Base-by-base conservation (phyloP, 2,113 vertebrate genomes). In the Phalacrocorax brasilianus region DNA sequence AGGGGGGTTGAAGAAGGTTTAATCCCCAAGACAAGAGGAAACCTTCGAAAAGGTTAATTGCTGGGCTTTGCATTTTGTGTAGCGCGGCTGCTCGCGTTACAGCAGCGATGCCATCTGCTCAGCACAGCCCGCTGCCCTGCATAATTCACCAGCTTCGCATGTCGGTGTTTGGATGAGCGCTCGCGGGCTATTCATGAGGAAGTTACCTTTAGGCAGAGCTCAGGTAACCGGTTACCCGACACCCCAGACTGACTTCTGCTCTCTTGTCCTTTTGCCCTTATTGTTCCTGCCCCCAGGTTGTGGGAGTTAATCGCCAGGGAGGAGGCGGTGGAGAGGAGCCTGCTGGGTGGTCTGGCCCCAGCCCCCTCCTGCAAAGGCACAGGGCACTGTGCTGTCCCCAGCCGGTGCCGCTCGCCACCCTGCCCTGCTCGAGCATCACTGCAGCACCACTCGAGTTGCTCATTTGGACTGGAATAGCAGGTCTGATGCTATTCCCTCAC, bases 111-210 rank as follows among this genome's bases (percentile, higher is more conserved):
- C 97, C 97, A 98, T 97, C 98, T 98, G 98, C 94, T 97, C 84
- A 2, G 88, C 89, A 2, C 61, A 26, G 52, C 67, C 58, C 32
- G 28, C 71, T 22, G 68, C 74, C 67, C 90, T 98, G 96, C 97
- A 98, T 98, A 97, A 98, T 98, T 98, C 97, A 98, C 92, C 91
- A 97, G 95, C 83, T 63, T 61, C 53, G 26, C 94, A 16, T 13
- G 91, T 30, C 15, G 32, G 30, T 53, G 89, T 35, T 88, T 45
- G 53, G 50, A 16, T 50, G 67, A 91, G 89, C 45, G 23, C 86
- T 66, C 18, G 68, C 30, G 87, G 86, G 95, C 96, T 97, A 97
- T 98, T 97, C 97, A 97, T 87, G 97, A 93, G 96, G 97, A 98
- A 96, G 97, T 96, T 95, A 93, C 96, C 97, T 96, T 73, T 58